Base-by-base conservation (phyloP, 2,888 invertebrate species). In the Melinaea menophilus region DNA sequence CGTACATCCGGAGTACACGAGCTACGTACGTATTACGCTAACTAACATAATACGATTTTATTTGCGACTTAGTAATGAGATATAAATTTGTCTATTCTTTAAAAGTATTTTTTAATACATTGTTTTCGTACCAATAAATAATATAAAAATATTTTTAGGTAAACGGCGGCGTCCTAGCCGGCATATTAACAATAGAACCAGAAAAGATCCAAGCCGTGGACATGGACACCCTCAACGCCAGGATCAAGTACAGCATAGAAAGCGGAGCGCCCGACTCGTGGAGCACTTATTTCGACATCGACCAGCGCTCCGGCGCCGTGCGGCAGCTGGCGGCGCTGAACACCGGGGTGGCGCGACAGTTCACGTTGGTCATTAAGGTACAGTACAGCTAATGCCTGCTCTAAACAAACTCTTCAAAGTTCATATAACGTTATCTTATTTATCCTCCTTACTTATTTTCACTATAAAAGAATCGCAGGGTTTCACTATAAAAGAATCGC, bases 181-280 rank as follows among this genome's bases (percentile, higher is more conserved):
- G 97, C 1, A 94, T 96, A 34, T 92, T 98, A 33, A 94, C 95
- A 64, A 94, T 97, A 31, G 93, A 94, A 45, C 97, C 97, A 0
- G 97, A 97, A 79, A 95, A 96, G 79, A 96, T 98, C 67, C 96
- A 96, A 85, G 97, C 97, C 0, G 94, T 96, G 0, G 97, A 98
- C 82, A 95, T 96, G 93, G 97, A 97, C 78, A 96, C 97, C 0
- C 92, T 97, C 55, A 95, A 96, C 77, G 94, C 96, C 0, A 94
- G 95, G 0, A 96, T 98, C 67, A 92, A 92, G 60, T 97, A 97
- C 81, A 94, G 93, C 63, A 96, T 97, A 76, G 92, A 95, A 12
- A 95, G 94, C 69, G 97, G 97, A 0, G 94, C 93, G 70, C 97
- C 97, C 0, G 91, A 93, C 7, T 93, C 93, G 64, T 98, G 95